Evolutionary conservation across 1,140 invertebrate species (phyloP).

Genomic region (Drosophila sechellia): DNA sequence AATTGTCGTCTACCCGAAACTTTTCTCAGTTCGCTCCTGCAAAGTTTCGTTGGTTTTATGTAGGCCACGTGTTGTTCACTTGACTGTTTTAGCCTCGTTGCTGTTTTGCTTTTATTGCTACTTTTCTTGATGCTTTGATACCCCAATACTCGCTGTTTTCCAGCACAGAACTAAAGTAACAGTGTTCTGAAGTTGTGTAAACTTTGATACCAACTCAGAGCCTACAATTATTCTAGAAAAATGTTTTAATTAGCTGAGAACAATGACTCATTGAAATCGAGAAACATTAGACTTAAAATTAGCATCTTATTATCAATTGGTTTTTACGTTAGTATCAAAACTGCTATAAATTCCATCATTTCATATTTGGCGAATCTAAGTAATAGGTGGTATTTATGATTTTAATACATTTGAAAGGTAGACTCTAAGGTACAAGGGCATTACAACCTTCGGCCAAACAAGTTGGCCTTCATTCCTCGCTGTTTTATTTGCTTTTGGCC

Average conservation of each 20-base stretch:
- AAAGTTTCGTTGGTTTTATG: constrained; percentile 56
- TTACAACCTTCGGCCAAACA: constrained; percentile 2
- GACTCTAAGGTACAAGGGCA: constrained; percentile 6
- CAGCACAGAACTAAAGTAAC: neutral
- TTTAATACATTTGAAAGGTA: no score
- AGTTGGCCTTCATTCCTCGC: constrained; percentile 1
- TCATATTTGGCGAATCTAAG: no score
- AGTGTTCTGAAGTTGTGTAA: constrained; percentile 1
- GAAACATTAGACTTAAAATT: neutral
- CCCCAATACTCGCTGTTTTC: constrained; percentile 16
- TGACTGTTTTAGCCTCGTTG: constrained; percentile 54
- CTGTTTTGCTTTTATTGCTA: constrained; percentile 62
- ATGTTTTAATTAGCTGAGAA: constrained; percentile 8
- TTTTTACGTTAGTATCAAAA: no score
- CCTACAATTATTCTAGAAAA: no score
- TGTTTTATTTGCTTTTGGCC: constrained; percentile 12
- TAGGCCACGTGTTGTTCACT: constrained; percentile 61
- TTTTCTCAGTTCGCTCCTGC: constrained; percentile 26
- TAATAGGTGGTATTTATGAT: no score
- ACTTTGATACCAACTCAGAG: constrained; percentile 1
- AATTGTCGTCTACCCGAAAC: constrained; percentile 58
- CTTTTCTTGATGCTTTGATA: constrained; percentile 43
- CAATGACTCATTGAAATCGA: neutral
- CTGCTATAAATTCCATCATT: no score
- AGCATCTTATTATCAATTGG: no score